Evolutionary conservation across 2,888 invertebrate genomes (phyloP).

Genomic region (Augochlorella aurata): DNA sequence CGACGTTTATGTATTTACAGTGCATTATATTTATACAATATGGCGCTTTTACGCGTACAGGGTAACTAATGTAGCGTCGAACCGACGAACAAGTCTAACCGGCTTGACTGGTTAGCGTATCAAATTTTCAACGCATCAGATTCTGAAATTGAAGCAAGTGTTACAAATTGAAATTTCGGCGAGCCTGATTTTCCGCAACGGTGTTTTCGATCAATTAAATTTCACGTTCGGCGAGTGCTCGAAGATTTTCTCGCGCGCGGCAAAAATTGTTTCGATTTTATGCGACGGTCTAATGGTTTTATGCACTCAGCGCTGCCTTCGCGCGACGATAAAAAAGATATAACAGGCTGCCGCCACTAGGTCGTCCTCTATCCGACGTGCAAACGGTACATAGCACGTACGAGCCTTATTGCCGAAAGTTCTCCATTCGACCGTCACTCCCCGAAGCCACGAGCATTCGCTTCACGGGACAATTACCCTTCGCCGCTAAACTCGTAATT

Average conservation of each 20-base stretch:
- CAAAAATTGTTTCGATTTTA: not conserved
- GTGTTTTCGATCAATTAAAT: not conserved
- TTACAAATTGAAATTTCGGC: no score
- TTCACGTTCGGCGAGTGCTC: not conserved
- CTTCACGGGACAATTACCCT: slow-evolving; percentile 48
- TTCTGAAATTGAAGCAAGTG: no score
- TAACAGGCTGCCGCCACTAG: not conserved
- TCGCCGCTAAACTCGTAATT: slow-evolving; percentile 63
- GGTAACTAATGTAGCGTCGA: no score
- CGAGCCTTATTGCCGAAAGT: slow-evolving; percentile 12
- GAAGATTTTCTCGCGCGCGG: no score
- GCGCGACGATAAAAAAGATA: not conserved
- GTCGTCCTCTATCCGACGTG: not conserved
- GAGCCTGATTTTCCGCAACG: no score
- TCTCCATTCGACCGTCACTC: slow-evolving; percentile 32
- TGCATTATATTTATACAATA: no score
- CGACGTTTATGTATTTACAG: no score
- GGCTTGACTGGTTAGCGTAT: no score
- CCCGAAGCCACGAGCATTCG: slow-evolving; percentile 25
- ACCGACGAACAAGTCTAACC: no score
- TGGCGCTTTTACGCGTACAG: no score
- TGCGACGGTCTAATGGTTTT: not conserved
- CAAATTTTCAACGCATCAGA: no score
- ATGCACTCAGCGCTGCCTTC: not conserved
- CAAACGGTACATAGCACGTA: not conserved